Conservation (phyloP, 2,888 invertebrate genomes). For the Luperina nickerlii region DNA sequence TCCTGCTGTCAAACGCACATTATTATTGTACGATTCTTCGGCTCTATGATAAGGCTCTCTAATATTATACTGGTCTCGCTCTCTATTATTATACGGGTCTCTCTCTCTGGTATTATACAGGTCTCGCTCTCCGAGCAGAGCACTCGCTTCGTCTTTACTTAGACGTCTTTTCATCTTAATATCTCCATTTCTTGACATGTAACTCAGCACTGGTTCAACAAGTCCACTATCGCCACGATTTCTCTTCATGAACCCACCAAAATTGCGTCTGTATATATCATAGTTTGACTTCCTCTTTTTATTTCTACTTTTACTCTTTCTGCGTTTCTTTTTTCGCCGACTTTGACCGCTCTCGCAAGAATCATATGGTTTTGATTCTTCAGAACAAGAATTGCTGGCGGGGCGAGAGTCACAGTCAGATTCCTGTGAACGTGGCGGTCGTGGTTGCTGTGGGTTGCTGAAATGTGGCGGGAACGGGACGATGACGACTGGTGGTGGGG, state of each 20-base stretch:
- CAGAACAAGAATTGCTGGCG: slow-evolving; percentile 19
- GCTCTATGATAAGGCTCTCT: background rate
- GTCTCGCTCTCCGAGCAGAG: slow-evolving; percentile 62
- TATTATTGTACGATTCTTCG: slow-evolving; percentile 44
- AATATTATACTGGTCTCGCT: slow-evolving; percentile 21
- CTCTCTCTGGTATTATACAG: slow-evolving; percentile 38
- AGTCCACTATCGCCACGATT: slow-evolving; percentile 51
- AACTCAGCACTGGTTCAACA: slow-evolving; percentile 69
- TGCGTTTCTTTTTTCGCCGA: slow-evolving; percentile 30
- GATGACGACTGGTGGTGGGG: slow-evolving; percentile 56
- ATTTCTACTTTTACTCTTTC: slow-evolving; percentile 14
- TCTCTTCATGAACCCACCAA: slow-evolving; percentile 16
- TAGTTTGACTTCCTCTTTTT: slow-evolving; percentile 27
- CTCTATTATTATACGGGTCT: slow-evolving; percentile 38
- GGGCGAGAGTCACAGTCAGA: slow-evolving; percentile 28
- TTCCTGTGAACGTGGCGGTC: background rate
- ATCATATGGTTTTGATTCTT: slow-evolving; percentile 15
- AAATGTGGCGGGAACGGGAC: slow-evolving; percentile 59
- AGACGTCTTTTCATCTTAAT: slow-evolving; percentile 76
- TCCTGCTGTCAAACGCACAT: slow-evolving; percentile 62
- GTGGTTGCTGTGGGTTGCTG: background rate
- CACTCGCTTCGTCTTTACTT: slow-evolving; percentile 73
- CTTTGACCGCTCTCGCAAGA: slow-evolving; percentile 20
- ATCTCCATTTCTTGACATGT: slow-evolving; percentile 69
- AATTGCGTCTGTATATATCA: slow-evolving; percentile 53